phyloP scores from a whole-genome alignment of 1,140 invertebrate genomes.

The Limonius californicus region DNA sequence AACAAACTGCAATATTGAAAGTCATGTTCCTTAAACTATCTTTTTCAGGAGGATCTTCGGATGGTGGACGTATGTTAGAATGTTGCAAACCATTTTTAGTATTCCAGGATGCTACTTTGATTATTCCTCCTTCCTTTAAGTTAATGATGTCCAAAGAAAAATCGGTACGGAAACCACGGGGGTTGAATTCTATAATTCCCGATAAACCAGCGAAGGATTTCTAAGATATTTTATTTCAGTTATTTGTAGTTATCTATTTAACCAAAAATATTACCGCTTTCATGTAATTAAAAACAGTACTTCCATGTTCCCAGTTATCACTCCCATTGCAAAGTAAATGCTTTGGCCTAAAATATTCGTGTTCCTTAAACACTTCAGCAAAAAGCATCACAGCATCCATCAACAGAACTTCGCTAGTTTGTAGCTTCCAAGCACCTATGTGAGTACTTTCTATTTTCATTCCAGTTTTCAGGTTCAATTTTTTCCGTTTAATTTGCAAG shows the following conservation, averaged over 20 bases:
- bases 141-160: constrained; percentile 80
- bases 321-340: neutral
- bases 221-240: too few relatives aligned
- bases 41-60: constrained; percentile 46
- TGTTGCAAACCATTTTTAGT: constrained; percentile 53
- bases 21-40: constrained; percentile 73
- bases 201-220: constrained; percentile 66
- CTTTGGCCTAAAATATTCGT: neutral
- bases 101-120: constrained; percentile 75
- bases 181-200: constrained; percentile 80
- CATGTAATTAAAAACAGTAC: neutral
- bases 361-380: neutral
- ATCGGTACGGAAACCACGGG: constrained; percentile 77
- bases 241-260: too few relatives aligned
- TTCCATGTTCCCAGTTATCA: neutral
- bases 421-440: constrained; percentile 32
- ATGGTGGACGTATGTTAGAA: constrained; percentile 43
- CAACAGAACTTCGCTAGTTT: neutral
- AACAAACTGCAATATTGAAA: constrained; percentile 77
- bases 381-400: neutral
- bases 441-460: constrained; percentile 11
- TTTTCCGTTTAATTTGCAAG: neutral
- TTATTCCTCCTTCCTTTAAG: constrained; percentile 62
- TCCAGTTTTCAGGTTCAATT: neutral
- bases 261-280: neutral